These are phyloP conservation scores for Alces alces DNA, from an alignment of 2,113 vertebrate species.

Conservation along the genomic window DNA sequence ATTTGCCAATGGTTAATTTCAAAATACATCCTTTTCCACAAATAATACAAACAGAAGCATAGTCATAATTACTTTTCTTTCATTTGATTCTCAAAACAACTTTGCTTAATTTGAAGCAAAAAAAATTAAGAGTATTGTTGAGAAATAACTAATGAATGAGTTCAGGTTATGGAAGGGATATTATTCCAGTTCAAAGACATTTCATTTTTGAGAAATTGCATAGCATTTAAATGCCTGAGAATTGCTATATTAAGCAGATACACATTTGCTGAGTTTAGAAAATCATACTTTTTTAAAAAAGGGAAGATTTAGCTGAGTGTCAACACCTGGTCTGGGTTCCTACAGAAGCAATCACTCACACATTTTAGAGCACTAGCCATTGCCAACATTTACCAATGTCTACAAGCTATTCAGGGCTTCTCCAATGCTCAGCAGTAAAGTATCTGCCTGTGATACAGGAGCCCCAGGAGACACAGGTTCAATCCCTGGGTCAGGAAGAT, in stretches of 20 bases:
- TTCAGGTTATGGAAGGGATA: constrained; percentile 14
- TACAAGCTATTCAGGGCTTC: not conserved
- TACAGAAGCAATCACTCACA: not conserved
- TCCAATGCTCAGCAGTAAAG: not conserved
- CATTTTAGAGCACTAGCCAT: not conserved
- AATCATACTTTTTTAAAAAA: not conserved
- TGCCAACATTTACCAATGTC: not conserved
- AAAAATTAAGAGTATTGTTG: constrained; percentile 3
- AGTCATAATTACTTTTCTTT: constrained; percentile 14
- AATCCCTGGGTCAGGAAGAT: not conserved
- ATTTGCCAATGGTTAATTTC: constrained; percentile 47
- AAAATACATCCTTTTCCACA: constrained; percentile 32
- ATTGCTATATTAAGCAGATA: not conserved
- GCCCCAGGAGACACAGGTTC: not conserved
- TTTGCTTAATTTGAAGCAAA: constrained; percentile 33
- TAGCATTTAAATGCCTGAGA: not conserved
- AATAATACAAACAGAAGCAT: constrained; percentile 36
- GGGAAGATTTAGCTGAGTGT: not conserved
- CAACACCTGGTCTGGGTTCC: not conserved
- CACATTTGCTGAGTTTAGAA: constrained; percentile 1
- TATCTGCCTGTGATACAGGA: not conserved
- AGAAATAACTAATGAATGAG: constrained; percentile 27
- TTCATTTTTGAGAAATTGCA: constrained; percentile 7
- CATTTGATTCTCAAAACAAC: constrained; percentile 25
- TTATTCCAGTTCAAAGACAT: constrained; percentile 19